Evolutionary conservation across 2,797 vertebrate genomes (phyloP), one percentile per base, ranked within the genome.

Genomic region (Tamandua tetradactyla): DNA sequence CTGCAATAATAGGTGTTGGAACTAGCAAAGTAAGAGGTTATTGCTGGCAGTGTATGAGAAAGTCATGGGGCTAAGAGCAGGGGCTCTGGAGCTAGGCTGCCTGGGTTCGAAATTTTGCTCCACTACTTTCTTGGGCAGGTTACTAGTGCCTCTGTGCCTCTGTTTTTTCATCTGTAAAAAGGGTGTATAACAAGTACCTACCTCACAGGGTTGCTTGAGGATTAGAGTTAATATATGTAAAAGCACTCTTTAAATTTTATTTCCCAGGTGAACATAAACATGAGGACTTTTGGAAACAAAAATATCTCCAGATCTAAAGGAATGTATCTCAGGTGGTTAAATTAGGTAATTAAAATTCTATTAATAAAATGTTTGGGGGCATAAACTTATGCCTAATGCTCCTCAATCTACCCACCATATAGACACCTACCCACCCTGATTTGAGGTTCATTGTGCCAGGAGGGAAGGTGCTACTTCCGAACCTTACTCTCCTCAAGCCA

Each of bases 271-370:
- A 17, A 44, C 66, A 18, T 13, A 93, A 32, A 93, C 61, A 14
- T 55, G 32, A 91, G 7, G 84, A 14, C 22, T 72, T 78, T 40
- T 71, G 32, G 30, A 87, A 83, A 95, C 15, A 17, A 71, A 59
- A 87, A 22, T 9, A 59, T 55, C 20, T 55, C n/a, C 30, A 74
- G 18, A 82, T 71, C 15, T 64, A 90, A 93, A 87, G 32, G 23
- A 94, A 87, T 85, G 42, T 85, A 52, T 75, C 17, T 61, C 55
- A 79, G 64, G 15, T 62, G n/a, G 30, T 55, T 86, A 96, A 93
- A 59, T n/a, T 68, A 2, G 74, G 35, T 55, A 55, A 55, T 55
- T 55, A 55, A 55, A 55, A 55, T 55, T 55, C 7, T 64, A 79
- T 42, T 42, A 83, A 49, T 32, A 78, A 23, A 10, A 2, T 87